Percentiles rank a stretch among this genome's conserved stretches.
These are phyloP conservation scores for Cheilinus undulatus DNA, from an alignment of 2,113 vertebrate species.

Conservation along the genomic window DNA sequence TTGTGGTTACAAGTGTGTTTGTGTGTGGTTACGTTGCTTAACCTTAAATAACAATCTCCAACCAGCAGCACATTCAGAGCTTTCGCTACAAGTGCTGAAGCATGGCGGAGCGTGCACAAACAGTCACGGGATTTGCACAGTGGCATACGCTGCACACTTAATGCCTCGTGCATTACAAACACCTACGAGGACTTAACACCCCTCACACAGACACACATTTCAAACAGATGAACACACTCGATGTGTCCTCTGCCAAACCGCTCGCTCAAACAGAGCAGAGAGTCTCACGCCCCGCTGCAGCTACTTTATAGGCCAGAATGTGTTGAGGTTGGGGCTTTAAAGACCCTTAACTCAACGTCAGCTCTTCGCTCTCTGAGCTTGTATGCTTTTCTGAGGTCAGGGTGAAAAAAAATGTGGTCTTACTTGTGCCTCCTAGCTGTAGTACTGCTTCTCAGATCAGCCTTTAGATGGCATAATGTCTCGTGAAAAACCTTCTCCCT, in stretches of 20 bases:
- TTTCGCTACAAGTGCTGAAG: slow-evolving; percentile 40
- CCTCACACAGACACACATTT: slow-evolving; percentile 23
- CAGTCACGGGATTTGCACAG: slow-evolving; percentile 50
- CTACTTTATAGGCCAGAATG: slow-evolving; percentile 63
- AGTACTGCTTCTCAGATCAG: background rate
- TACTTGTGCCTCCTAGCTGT: slow-evolving; percentile 7
- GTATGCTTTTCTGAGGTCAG: no score
- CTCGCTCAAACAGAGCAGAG: slow-evolving; percentile 34
- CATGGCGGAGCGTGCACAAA: slow-evolving; percentile 53
- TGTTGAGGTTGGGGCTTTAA: slow-evolving; percentile 49
- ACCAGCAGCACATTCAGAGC: slow-evolving; percentile 9
- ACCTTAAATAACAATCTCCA: slow-evolving; percentile 42
- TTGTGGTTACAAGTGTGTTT: slow-evolving; percentile 48
- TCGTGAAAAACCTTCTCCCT: no score
- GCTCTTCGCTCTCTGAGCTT: slow-evolving; percentile 4
- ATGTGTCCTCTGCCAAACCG: slow-evolving; percentile 33
- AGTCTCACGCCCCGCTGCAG: slow-evolving; percentile 38
- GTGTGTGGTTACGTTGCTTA: slow-evolving; percentile 32
- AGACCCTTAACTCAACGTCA: slow-evolving; percentile 28
- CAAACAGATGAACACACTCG: slow-evolving; percentile 36
- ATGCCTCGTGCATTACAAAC: slow-evolving; percentile 42
- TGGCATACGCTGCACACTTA: slow-evolving; percentile 33
- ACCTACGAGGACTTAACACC: slow-evolving; percentile 42
- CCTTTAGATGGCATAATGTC: no score
- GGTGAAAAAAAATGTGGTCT: slow-evolving; percentile 1